Base-by-base conservation (phyloP, 1,140 invertebrate species). In the Ephestia elutella region DNA sequence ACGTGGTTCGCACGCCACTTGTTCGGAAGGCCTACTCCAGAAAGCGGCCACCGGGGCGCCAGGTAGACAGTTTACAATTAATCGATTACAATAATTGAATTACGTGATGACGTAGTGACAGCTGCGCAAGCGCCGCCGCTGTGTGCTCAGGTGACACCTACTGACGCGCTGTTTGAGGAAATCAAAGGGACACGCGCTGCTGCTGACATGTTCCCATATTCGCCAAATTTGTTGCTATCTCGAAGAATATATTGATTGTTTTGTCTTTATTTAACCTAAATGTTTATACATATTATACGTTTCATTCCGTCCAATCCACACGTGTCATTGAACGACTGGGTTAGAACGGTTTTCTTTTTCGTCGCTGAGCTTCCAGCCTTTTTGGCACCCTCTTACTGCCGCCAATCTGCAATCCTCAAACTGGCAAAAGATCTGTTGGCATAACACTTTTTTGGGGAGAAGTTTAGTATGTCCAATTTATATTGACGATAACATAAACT, bases 31-130 rank as follows among this genome's bases (percentile, higher is more conserved):
- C 56, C 17, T 63, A 66, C 55, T 73, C 68, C 65, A 71, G 66
- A 69, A 69, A 67, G 18, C 38, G 49, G 35, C 20, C 59, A 68
- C 62, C 63, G 59, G 66, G 66, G 65, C 68, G 66, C 61, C 65
- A 57, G 61, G 63, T 62, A 71, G 71, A 75, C 67, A 71, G 63
- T 80, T 70, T 70, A 60, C 73, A 76, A 80, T 74, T 78, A 80
- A 71, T 78, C 65, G 71, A 78, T 78, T 77, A 78, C 68, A 80
- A 73, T 78, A 75, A 78, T 73, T 70, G 67, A 69, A 71, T 75
- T 73, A 75, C 61, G 56, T 57, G 65, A 68, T 77, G 75, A 80
- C 78, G 74, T 74, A 70, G 70, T 19, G 70, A 67, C 77, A 81
- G 75, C 73, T 81, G 74, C 72, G 73, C 77, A 70, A 75, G 73